A percentile compares a stretch with the other conserved stretches of the same genome.
These are phyloP conservation scores for Diplogasteroides magnus DNA, from an alignment of 1,140 invertebrate genomes.

Conservation along the genomic window DNA sequence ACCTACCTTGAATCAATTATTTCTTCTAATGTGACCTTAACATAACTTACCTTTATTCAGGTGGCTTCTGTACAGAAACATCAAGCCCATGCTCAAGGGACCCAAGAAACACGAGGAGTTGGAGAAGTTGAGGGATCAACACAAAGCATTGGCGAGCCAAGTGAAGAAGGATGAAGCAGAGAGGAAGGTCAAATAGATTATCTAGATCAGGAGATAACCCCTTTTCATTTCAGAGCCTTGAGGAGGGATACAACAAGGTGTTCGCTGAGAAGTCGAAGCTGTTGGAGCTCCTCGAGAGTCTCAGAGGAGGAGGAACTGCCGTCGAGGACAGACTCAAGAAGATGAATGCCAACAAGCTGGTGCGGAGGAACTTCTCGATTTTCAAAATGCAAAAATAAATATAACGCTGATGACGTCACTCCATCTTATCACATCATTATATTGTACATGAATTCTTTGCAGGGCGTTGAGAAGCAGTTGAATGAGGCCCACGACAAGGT, in stretches of 20 bases:
- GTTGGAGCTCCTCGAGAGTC: conserved; percentile 21
- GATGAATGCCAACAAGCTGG: conserved; percentile 21
- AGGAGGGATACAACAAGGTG: conserved; percentile 61
- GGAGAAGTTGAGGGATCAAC: conserved; percentile 92
- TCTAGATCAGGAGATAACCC: too few species aligned
- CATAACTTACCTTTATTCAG: neutral
- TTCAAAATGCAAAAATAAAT: too few species aligned
- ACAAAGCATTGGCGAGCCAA: conserved; percentile 82
- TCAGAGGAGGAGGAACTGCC: conserved; percentile 23
- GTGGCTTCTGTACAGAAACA: conserved; percentile 29
- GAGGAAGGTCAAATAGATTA: conserved; percentile 92
- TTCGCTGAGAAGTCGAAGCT: conserved; percentile 26
- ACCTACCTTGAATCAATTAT: neutral
- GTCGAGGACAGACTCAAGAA: conserved; percentile 27
- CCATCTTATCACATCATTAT: too few species aligned
- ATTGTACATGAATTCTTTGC: too few species aligned
- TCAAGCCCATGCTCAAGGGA: conserved; percentile 67
- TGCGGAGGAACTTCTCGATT: too few species aligned
- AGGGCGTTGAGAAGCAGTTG: conserved; percentile 32
- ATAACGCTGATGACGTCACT: too few species aligned
- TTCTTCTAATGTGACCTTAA: too few species aligned
- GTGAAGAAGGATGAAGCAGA: conserved; percentile 86
- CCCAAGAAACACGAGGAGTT: conserved; percentile 94
- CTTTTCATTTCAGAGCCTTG: too few species aligned
- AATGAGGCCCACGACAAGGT: conserved; percentile 32